A percentile compares a stretch with the other conserved stretches of the same genome.
These are phyloP conservation scores for Anarhynchus alexandrinus DNA, from an alignment of 2,113 vertebrate genomes.

Conservation along the genomic window DNA sequence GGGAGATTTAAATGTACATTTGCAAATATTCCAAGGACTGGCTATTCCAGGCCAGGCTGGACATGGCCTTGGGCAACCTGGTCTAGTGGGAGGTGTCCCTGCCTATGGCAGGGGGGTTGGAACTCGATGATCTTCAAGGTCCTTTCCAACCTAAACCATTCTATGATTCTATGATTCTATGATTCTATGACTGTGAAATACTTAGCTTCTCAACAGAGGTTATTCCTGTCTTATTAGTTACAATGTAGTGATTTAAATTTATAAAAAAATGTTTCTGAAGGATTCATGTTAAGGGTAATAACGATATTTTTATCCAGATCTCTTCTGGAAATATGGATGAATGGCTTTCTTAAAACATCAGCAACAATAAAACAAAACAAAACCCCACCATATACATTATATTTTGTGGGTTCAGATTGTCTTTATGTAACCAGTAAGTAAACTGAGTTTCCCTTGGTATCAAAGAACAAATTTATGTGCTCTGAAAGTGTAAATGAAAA, in stretches of 20 bases:
- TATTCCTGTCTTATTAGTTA: background rate
- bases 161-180: no score
- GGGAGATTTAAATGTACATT: conserved; percentile 10
- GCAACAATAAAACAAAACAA: background rate
- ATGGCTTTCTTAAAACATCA: background rate
- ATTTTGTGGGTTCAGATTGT: background rate
- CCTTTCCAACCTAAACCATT: no score
- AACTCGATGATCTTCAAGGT: no score
- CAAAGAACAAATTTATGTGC: background rate
- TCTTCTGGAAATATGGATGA: background rate
- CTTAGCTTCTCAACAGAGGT: background rate
- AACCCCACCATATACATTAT: background rate
- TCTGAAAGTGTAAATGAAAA: background rate
- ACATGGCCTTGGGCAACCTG: no score
- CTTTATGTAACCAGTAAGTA: background rate
- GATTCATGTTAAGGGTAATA: background rate
- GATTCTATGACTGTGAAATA: no score
- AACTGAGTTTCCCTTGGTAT: background rate
- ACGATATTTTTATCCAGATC: background rate
- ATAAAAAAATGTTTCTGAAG: background rate
- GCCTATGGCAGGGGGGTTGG: no score
- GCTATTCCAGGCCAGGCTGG: no score
- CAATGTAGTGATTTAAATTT: background rate
- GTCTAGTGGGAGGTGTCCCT: no score
- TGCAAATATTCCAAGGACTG: conserved; percentile 26